Evolutionary conservation across 2,113 vertebrate species (phyloP).

Genomic region (Danionella cerebrum): DNA sequence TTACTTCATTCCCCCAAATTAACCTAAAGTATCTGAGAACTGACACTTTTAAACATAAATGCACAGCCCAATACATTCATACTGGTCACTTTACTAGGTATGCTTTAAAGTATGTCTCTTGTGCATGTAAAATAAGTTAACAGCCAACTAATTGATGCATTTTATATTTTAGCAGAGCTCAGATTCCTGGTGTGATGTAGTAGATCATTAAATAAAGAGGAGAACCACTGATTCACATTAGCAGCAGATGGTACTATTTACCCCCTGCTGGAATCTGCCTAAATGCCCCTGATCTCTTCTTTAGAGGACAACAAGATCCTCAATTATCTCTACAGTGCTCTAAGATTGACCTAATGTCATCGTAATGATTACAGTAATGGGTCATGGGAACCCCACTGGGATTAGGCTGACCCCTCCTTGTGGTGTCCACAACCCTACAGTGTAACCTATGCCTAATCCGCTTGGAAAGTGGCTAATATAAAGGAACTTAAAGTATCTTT

Average conservation of each 20-base stretch:
- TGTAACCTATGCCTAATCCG: slow-evolving; percentile 1
- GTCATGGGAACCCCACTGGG: slow-evolving; percentile 8
- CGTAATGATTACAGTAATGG: slow-evolving; percentile 39
- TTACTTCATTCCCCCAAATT: too few relatives aligned
- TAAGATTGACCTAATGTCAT: slow-evolving; percentile 45
- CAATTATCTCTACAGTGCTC: not conserved
- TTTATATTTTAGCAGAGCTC: too few relatives aligned
- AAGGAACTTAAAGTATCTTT: not conserved
- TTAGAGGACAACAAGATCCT: not conserved
- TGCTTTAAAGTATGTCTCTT: too few relatives aligned
- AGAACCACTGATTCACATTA: not conserved
- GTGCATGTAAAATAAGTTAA: too few relatives aligned
- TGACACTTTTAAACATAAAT: too few relatives aligned
- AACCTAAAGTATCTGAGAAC: too few relatives aligned
- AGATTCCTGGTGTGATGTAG: too few relatives aligned
- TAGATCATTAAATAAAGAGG: slow-evolving; percentile 1
- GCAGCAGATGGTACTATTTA: not conserved
- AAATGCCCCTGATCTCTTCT: not conserved
- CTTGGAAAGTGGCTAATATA: not conserved
- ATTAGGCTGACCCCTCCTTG: slow-evolving; percentile 49
- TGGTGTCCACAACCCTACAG: slow-evolving; percentile 32
- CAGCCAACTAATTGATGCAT: too few relatives aligned
- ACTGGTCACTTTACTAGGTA: too few relatives aligned
- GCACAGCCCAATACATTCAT: too few relatives aligned
- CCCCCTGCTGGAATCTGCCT: not conserved